These are phyloP conservation scores for Entomyzon cyanotis DNA, from an alignment of 2,113 vertebrate species.

Conservation along the genomic window DNA sequence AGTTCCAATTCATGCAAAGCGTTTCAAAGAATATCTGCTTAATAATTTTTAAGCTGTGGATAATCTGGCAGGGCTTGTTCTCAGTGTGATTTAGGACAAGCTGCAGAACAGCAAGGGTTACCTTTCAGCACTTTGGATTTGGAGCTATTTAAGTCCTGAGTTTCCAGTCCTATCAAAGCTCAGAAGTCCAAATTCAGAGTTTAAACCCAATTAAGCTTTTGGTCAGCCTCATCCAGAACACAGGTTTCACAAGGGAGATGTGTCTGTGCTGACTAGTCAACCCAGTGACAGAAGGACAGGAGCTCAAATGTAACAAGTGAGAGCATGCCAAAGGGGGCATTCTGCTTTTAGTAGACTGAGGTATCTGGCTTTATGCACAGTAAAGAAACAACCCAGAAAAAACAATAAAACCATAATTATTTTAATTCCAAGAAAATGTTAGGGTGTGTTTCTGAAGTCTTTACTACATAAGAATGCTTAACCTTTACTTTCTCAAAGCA, in stretches of 20 bases:
- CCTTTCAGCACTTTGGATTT: neutral
- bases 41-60: neutral
- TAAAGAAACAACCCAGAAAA: neutral
- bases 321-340: neutral
- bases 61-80: neutral
- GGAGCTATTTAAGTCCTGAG: neutral
- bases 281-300: neutral
- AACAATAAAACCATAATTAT: neutral
- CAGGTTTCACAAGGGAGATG: neutral
- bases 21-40: neutral
- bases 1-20: neutral
- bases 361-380: neutral
- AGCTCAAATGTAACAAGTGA: neutral
- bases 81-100: neutral
- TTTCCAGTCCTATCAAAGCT: neutral
- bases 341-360: neutral
- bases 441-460: neutral
- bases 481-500: neutral
- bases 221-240: neutral
- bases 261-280: neutral
- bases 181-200: neutral
- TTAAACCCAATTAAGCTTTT: neutral
- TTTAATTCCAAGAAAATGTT: neutral
- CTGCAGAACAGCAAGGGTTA: neutral
- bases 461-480: neutral